phyloP scores from a whole-genome alignment of 2,113 vertebrate genomes.

The Crotalus helleri region DNA sequence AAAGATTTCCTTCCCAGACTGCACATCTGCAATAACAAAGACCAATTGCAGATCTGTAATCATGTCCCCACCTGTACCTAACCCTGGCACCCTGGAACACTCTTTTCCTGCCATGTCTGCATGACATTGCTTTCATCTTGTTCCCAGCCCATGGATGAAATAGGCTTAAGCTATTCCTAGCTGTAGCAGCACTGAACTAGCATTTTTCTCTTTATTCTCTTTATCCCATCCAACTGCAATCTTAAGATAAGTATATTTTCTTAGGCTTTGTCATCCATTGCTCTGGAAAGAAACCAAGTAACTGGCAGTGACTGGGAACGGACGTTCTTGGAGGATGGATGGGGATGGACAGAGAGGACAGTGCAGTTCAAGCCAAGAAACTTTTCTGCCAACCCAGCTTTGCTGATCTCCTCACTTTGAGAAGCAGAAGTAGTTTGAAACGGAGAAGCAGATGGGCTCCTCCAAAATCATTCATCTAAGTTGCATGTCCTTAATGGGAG shows the following conservation, averaged over 20 bases:
- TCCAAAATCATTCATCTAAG: neutral
- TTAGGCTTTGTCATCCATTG: neutral
- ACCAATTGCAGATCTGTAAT: neutral
- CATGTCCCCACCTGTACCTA: neutral
- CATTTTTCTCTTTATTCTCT: neutral
- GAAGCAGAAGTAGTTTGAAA: neutral
- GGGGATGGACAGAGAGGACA: neutral
- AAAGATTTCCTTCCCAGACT: neutral
- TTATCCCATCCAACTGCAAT: neutral
- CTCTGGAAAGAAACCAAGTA: neutral
- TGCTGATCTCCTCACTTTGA: neutral
- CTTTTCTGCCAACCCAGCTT: neutral
- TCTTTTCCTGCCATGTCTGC: neutral
- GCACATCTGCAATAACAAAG: neutral
- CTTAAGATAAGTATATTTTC: neutral
- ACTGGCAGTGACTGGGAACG: neutral
- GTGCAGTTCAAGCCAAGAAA: neutral
- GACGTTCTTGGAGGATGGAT: neutral
- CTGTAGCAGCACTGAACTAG: neutral
- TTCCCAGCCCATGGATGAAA: neutral
- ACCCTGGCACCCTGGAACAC: neutral
- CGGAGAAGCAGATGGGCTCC: neutral
- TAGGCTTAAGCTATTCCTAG: neutral
- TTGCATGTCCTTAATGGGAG: neutral
- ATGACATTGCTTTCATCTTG: neutral